Evolutionary conservation across 1,140 invertebrate species (phyloP).

Genomic region (Heterodera schachtii): DNA sequence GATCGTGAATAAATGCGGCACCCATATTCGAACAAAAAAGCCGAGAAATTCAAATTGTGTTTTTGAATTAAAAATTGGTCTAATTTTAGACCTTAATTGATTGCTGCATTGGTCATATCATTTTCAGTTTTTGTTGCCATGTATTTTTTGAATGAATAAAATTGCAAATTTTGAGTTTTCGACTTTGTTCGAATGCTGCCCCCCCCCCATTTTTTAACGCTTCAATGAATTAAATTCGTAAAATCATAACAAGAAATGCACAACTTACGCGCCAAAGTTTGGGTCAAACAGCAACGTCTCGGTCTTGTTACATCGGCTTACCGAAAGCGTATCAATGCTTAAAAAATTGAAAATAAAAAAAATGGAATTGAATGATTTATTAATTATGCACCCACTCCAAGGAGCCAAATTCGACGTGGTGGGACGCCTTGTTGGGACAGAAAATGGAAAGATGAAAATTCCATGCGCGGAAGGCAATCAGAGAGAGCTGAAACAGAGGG

Average conservation of each 20-base stretch:
- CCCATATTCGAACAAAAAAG: too few species aligned
- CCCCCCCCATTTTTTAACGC: too few species aligned
- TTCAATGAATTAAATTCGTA: too few species aligned
- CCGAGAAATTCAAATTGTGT: too few species aligned
- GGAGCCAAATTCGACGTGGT: conserved; percentile 47
- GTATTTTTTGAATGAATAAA: too few species aligned
- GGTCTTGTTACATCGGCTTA: conserved; percentile 33
- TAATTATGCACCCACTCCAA: not conserved
- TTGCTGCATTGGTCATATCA: too few species aligned
- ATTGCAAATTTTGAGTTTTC: too few species aligned
- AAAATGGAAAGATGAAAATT: conserved; percentile 46
- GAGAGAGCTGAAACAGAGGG: not conserved
- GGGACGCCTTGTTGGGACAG: conserved; percentile 45
- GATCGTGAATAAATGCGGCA: too few species aligned
- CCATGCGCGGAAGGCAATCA: conserved; percentile 21
- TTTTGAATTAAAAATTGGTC: too few species aligned
- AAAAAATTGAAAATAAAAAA: not conserved
- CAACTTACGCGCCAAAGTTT: conserved; percentile 25
- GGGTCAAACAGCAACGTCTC: conserved; percentile 22
- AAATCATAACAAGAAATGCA: not conserved
- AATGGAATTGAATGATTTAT: not conserved
- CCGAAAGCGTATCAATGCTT: conserved; percentile 19
- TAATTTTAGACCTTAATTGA: too few species aligned
- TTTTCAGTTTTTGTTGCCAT: too few species aligned
- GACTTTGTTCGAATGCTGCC: too few species aligned